These are phyloP conservation scores for Penaeus monodon DNA, from an alignment of 2,888 invertebrate species.

Conservation along the genomic window DNA sequence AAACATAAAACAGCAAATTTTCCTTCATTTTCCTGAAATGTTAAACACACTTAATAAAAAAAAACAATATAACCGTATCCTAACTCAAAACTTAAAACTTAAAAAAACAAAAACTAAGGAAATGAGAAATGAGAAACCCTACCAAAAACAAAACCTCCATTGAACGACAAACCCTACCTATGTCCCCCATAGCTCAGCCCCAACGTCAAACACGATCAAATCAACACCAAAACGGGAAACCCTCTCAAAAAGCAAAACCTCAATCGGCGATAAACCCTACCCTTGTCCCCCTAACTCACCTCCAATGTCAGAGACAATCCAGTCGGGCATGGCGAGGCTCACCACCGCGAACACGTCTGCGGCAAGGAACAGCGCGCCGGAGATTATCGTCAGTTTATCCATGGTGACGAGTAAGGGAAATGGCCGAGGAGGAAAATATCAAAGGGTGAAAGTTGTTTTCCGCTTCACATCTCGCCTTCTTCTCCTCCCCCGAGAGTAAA, in stretches of 20 bases:
- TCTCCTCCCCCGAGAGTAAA: no score
- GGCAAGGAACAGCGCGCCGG: constrained; percentile 89
- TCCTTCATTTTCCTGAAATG: no score
- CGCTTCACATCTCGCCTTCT: not conserved
- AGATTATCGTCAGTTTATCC: constrained; percentile 93
- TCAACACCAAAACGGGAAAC: not conserved
- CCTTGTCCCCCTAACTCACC: constrained; percentile 74
- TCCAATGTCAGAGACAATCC: constrained; percentile 96
- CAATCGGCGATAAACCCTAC: constrained; percentile 22
- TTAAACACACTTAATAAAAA: no score
- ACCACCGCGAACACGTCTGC: constrained; percentile 95
- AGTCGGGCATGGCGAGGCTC: constrained; percentile 93
- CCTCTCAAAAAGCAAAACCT: constrained; percentile 1
- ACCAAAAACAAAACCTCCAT: no score
- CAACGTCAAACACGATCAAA: no score
- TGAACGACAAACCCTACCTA: no score
- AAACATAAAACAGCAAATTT: no score
- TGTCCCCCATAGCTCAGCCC: no score
- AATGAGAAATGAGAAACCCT: no score
- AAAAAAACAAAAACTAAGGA: no score
- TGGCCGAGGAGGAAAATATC: not conserved
- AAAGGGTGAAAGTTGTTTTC: not conserved
- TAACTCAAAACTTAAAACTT: no score
- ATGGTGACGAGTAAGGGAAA: constrained; percentile 71
- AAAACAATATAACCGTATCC: no score